Percentiles rank a stretch among this genome's conserved stretches.
Conservation (phyloP, 2,113 vertebrate species). For the Phrynocephalus versicolor region DNA sequence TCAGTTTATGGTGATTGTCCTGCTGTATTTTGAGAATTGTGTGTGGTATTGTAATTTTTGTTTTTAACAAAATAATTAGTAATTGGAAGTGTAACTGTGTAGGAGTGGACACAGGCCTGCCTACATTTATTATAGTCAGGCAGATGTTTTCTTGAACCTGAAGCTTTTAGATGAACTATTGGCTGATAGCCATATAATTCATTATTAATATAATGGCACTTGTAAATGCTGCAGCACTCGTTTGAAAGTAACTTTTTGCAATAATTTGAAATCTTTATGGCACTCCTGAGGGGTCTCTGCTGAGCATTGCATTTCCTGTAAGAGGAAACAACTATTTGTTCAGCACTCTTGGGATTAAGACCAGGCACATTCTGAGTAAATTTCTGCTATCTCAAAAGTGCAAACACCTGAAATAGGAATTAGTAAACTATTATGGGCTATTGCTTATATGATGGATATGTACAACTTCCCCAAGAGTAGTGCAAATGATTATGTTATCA, state of each 20-base stretch:
- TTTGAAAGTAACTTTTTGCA: conserved; percentile 7
- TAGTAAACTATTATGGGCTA: not conserved
- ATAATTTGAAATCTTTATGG: conserved; percentile 3
- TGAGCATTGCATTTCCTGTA: not conserved
- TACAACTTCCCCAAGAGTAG: not conserved
- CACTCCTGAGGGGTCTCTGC: not conserved
- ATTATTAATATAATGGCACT: not conserved
- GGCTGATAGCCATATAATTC: not conserved
- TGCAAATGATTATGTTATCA: too few relatives aligned
- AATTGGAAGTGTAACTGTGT: not conserved
- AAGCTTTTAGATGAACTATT: conserved; percentile 5
- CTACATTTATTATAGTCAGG: not conserved
- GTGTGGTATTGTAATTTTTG: not conserved
- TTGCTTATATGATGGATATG: not conserved
- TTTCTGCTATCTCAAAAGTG: not conserved
- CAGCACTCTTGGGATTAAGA: conserved; percentile 5
- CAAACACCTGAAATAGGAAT: not conserved
- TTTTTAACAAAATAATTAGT: not conserved
- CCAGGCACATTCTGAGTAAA: not conserved
- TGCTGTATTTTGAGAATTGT: not conserved
- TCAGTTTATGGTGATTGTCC: not conserved
- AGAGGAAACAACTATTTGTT: not conserved
- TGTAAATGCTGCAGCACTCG: not conserved
- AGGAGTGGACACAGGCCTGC: not conserved
- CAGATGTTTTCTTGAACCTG: not conserved